Evolutionary conservation across 1,140 invertebrate species (phyloP).

Genomic region (Camponotus vicinus): DNA sequence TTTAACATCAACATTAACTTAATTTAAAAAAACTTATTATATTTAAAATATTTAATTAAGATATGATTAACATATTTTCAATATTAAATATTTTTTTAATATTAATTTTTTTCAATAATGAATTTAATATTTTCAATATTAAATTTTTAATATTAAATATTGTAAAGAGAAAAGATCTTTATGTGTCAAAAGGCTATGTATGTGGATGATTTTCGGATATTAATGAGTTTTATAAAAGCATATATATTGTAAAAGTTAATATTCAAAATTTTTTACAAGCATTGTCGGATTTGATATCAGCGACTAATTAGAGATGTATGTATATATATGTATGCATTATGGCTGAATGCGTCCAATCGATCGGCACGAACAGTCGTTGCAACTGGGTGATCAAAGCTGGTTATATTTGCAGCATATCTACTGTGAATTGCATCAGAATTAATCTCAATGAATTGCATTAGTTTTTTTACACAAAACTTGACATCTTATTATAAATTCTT

Average conservation of each 20-base stretch:
- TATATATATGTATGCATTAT: slow-evolving; percentile 44
- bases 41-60: not conserved
- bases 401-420: slow-evolving; percentile 45
- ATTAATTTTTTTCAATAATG: too few relatives aligned
- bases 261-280: not conserved
- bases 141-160: not conserved
- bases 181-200: not conserved
- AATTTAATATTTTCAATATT: too few relatives aligned
- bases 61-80: not conserved
- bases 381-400: slow-evolving; percentile 40
- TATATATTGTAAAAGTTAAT: not conserved
- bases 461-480: not conserved
- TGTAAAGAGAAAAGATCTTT: not conserved
- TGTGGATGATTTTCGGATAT: not conserved
- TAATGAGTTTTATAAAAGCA: too few relatives aligned
- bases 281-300: slow-evolving; percentile 11
- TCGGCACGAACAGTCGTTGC: slow-evolving; percentile 23
- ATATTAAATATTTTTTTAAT: not conserved
- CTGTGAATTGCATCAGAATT: slow-evolving; percentile 40
- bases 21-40: too few relatives aligned
- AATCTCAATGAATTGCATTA: slow-evolving; percentile 9
- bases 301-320: slow-evolving; percentile 46
- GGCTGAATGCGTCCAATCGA: slow-evolving; percentile 45
- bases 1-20: not conserved
- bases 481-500: slow-evolving; percentile 22